Evolutionary conservation across 2,888 invertebrate species (phyloP), one percentile per base, ranked within the genome.

Genomic region (Drosophila greeni): DNA sequence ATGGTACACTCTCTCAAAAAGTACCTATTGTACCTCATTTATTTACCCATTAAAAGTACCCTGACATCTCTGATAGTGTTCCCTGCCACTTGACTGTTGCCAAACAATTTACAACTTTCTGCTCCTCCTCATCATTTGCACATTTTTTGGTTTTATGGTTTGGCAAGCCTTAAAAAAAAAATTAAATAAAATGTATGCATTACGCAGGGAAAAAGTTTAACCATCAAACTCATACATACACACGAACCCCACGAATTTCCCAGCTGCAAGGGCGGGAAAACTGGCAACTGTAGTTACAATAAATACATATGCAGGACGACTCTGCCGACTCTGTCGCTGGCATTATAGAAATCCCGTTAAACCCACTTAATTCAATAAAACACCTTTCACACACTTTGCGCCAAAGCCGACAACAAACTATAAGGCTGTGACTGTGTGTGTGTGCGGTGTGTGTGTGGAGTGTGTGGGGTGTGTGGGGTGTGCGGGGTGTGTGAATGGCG

Each of bases 311-410:
- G 75, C 70, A 70, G 58, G 47, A 45, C 45, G 45, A 45, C 31
- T 45, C 45, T 65, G 70, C 23, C 58, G 58, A 59, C 59, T 31
- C 39, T 59, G 58, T 64, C 48, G 80, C 62, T 71, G 75, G 82
- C 80, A 84, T 81, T 81, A 81, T 82, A 81, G 81, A 81, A 84
- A 81, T 81, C 83, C 81, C 75, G 81, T 81, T 81, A 81, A 81
- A 73, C 85, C 85, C 83, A 81, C 81, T 81, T 81, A 81, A 81
- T 81, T 81, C 85, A 81, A 81, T 81, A 84, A 81, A 81, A 84
- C 81, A 81, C 81, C 81, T 84, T 81, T 84, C 84, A 82, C 82
- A 84, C 84, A 80, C 79, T 84, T 82, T 79, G 64, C 80, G 73
- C 80, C 69, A 75, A 82, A 84, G 80, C 80, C 80, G 80, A 80